These are phyloP conservation scores for Standfussiana lucernea DNA, from an alignment of 2,888 invertebrate genomes.

Conservation along the genomic window DNA sequence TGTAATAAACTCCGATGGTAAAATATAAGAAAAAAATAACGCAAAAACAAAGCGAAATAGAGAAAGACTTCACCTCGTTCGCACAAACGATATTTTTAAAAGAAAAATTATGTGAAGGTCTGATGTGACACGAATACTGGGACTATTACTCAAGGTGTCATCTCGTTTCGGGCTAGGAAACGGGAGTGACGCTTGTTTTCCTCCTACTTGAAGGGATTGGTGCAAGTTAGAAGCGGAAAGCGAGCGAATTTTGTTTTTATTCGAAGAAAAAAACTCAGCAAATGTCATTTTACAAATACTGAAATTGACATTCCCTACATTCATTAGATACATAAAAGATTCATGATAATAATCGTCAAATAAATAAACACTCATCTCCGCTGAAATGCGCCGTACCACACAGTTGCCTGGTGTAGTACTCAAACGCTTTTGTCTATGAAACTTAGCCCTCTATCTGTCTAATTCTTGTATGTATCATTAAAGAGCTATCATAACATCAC, in stretches of 20 bases:
- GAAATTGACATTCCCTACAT: background rate
- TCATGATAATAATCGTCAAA: background rate
- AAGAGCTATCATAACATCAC: too few relatives aligned
- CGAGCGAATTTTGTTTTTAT: background rate
- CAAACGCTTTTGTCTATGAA: background rate
- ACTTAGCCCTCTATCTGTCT: too few relatives aligned
- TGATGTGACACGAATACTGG: conserved; percentile 81
- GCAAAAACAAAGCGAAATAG: conserved; percentile 33
- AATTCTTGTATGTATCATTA: too few relatives aligned
- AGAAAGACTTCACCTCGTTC: conserved; percentile 34
- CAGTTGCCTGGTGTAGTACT: background rate
- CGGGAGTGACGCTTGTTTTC: conserved; percentile 77
- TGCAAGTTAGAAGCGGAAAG: conserved; percentile 49
- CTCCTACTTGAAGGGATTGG: conserved; percentile 61
- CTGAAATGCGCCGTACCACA: background rate
- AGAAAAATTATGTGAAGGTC: conserved; percentile 83
- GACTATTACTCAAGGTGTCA: conserved; percentile 88
- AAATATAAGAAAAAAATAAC: background rate
- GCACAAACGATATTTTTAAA: conserved; percentile 75
- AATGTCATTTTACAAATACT: background rate
- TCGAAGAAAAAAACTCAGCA: background rate
- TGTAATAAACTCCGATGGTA: background rate
- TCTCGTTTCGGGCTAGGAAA: conserved; percentile 78
- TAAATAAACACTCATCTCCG: background rate
- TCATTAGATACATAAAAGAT: background rate